A percentile compares a stretch with the other conserved stretches of the same genome.
phyloP scores from a whole-genome alignment of 2,888 invertebrate species.

The Watsonalla binaria region DNA sequence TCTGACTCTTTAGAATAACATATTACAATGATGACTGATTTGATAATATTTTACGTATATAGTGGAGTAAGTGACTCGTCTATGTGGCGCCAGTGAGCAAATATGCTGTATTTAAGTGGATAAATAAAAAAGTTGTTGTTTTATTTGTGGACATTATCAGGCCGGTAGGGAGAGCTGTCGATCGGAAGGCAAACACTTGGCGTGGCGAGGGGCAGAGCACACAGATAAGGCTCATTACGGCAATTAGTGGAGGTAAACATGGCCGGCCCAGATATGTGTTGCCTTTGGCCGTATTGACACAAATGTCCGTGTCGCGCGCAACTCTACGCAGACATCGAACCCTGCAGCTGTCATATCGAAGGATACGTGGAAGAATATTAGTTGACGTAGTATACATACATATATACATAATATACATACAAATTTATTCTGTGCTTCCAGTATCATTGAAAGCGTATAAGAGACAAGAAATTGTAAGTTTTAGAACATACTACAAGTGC shows the following conservation, averaged over 20 bases:
- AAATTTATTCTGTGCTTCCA: too few species aligned
- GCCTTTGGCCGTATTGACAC: slow-evolving; percentile 19
- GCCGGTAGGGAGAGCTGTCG: slow-evolving; percentile 47
- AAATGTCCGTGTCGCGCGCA: slow-evolving; percentile 13
- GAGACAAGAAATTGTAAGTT: too few species aligned
- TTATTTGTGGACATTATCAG: slow-evolving; percentile 30
- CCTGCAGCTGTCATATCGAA: background rate
- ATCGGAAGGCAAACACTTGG: slow-evolving; percentile 54
- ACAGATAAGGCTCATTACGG: slow-evolving; percentile 69
- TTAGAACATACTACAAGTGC: too few species aligned
- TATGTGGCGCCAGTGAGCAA: slow-evolving; percentile 22
- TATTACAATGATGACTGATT: background rate
- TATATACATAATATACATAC: too few species aligned
- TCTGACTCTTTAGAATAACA: background rate
- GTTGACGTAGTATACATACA: too few species aligned
- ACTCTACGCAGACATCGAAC: slow-evolving; percentile 5
- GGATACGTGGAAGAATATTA: too few species aligned
- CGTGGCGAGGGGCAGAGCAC: slow-evolving; percentile 44
- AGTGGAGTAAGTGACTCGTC: slow-evolving; percentile 8
- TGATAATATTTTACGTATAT: background rate
- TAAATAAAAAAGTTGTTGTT: slow-evolving; percentile 12
- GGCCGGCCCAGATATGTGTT: slow-evolving; percentile 52
- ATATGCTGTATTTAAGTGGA: slow-evolving; percentile 9
- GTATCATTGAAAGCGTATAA: too few species aligned
- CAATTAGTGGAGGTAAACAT: slow-evolving; percentile 70